phyloP scores from a whole-genome alignment of 2,797 vertebrate species.

The Helicolenus hilgendorfi region DNA sequence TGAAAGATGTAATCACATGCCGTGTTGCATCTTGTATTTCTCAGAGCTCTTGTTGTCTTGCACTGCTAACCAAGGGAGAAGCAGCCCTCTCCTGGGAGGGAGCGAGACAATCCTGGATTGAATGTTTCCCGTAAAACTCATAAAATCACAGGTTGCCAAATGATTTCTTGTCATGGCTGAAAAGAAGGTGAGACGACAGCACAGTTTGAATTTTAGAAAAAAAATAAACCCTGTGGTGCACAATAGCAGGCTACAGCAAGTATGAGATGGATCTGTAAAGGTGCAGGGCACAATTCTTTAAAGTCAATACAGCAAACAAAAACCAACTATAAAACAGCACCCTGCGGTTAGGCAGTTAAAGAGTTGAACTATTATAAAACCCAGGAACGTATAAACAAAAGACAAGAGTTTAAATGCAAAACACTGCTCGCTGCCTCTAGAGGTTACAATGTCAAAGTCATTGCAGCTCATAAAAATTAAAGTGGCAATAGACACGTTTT shows the following conservation, averaged over 20 bases:
- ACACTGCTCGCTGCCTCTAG: background rate
- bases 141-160: slow-evolving; percentile 36
- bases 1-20: slow-evolving; percentile 59
- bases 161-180: slow-evolving; percentile 5
- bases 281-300: background rate
- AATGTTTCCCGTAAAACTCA: slow-evolving; percentile 31
- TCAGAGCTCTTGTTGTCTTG: slow-evolving; percentile 20
- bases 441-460: background rate
- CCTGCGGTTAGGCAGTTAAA: background rate
- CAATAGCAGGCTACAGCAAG: background rate
- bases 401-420: background rate
- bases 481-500: too few species aligned
- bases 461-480: background rate
- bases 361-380: background rate
- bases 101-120: slow-evolving; percentile 1
- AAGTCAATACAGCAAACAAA: slow-evolving; percentile 23
- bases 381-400: background rate
- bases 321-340: background rate
- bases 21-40: slow-evolving; percentile 29
- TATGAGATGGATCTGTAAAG: background rate
- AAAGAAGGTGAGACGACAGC: background rate
- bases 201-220: background rate
- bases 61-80: slow-evolving; percentile 23
- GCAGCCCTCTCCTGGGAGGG: background rate
- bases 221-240: background rate